These are phyloP conservation scores for Physella acuta DNA, from an alignment of 1,140 invertebrate genomes.

Conservation along the genomic window DNA sequence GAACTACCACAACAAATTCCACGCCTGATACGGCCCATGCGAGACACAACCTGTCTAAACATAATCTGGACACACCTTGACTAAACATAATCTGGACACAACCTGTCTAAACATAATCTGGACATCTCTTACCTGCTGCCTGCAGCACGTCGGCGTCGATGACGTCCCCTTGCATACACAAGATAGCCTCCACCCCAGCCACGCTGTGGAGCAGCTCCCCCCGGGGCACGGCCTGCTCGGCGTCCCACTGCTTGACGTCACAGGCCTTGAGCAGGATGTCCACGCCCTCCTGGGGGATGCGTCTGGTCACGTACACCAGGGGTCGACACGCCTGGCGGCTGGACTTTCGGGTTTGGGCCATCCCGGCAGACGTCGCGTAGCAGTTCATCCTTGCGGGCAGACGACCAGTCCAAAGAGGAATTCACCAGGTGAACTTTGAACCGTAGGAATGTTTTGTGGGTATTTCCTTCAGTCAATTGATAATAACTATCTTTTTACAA, in stretches of 20 bases:
- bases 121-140: constrained; percentile 61
- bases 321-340: constrained; percentile 27
- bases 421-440: no score
- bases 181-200: constrained; percentile 73
- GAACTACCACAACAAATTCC: no score
- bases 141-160: constrained; percentile 79
- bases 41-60: no score
- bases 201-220: constrained; percentile 73
- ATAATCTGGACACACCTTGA: no score
- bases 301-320: constrained; percentile 50
- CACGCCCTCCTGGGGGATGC: constrained; percentile 49
- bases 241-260: constrained; percentile 54
- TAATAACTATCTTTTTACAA: no score
- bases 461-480: no score
- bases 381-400: no score
- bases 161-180: constrained; percentile 80
- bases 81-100: no score
- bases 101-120: background rate
- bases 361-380: no score
- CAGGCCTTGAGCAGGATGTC: constrained; percentile 45
- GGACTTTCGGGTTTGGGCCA: background rate
- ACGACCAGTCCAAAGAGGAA: no score
- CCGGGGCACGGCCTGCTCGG: constrained; percentile 67
- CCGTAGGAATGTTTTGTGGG: no score
- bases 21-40: no score